Evolutionary conservation across 2,113 vertebrate genomes (phyloP), one percentile per base, ranked within the genome.

Genomic region (Lanius collurio): DNA sequence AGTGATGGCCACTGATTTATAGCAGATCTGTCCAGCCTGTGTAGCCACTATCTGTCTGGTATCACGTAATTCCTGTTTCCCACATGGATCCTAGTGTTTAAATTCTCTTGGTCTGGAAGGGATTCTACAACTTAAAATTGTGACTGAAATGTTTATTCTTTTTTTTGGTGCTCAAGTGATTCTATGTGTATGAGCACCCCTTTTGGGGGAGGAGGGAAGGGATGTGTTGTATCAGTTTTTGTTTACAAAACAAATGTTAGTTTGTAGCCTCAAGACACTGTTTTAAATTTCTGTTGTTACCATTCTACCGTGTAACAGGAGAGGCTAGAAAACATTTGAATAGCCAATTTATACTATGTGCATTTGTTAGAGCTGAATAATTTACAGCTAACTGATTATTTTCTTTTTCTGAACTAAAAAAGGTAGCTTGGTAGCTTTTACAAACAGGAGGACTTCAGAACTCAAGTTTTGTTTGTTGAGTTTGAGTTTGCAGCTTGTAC

Each of bases 301-400:
- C 49, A 47, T 63, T 84, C 52, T 59, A 31, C 69, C 49, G 3
- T 55, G 83, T 94, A 94, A 96, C 6, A 28, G 57, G 89, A 94
- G 89, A 93, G 82, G 59, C 74, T 86, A 87, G 57, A 68, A 74
- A 92, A 49, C 69, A 96, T 97, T 97, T 96, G 94, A 96, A 84
- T 85, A 77, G 35, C 80, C 89, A 95, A 92, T 96, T 64, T 74
- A 49, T 37, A 46, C 44, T 69, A 57, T 86, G 92, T 92, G 23
- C 81, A 62, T 95, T 95, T 97, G 83, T 89, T 89, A 95, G 85
- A 92, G 64, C n/a, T 68, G 49, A 64, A 57, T 94, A 35, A 77
- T 88, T 92, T 94, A 73, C 93, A 69, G n/a, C 39, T 94, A 74
- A 63, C 27, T 52, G 6, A 50, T 88, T 82, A 13, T 79, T 95